Percentiles rank a stretch among this genome's conserved stretches.
Conservation (phyloP, 2,888 invertebrate genomes). For the Tenthredo distinguenda region DNA sequence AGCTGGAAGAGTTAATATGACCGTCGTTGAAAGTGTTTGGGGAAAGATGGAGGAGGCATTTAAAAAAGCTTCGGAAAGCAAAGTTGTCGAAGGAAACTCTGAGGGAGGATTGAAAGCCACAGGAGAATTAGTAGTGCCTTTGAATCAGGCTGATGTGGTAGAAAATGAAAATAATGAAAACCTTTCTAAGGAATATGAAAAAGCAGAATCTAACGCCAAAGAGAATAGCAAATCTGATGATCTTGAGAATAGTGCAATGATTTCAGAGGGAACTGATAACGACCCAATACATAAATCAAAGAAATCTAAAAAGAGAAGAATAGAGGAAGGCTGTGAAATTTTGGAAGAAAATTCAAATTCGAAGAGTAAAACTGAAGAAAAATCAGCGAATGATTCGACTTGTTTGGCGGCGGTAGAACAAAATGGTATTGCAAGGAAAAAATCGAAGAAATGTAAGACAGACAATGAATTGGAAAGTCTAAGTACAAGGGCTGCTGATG, state of each 20-base stretch:
- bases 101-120: background rate
- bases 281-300: slow-evolving; percentile 23
- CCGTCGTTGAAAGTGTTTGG: slow-evolving; percentile 86
- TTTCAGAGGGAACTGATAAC: background rate
- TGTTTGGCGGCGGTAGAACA: slow-evolving; percentile 46
- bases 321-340: slow-evolving; percentile 53
- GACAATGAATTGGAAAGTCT: slow-evolving; percentile 45
- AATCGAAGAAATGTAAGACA: slow-evolving; percentile 62
- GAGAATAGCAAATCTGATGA: slow-evolving; percentile 57
- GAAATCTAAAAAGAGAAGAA: slow-evolving; percentile 67
- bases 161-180: slow-evolving; percentile 73
- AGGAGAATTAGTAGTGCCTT: background rate
- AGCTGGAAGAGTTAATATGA: slow-evolving; percentile 80
- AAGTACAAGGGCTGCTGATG: background rate
- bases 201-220: slow-evolving; percentile 48
- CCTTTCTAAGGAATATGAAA: slow-evolving; percentile 67
- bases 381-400: slow-evolving; percentile 29
- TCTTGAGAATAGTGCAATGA: slow-evolving; percentile 55
- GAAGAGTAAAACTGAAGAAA: slow-evolving; percentile 9
- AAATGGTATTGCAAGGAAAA: slow-evolving; percentile 53
- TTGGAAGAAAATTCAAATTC: slow-evolving; percentile 34
- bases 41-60: slow-evolving; percentile 78
- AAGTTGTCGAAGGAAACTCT: slow-evolving; percentile 49
- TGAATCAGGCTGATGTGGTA: slow-evolving; percentile 57
- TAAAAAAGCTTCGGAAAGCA: slow-evolving; percentile 61